These are phyloP conservation scores for Falco peregrinus DNA, from an alignment of 2,797 vertebrate genomes.

Conservation along the genomic window DNA sequence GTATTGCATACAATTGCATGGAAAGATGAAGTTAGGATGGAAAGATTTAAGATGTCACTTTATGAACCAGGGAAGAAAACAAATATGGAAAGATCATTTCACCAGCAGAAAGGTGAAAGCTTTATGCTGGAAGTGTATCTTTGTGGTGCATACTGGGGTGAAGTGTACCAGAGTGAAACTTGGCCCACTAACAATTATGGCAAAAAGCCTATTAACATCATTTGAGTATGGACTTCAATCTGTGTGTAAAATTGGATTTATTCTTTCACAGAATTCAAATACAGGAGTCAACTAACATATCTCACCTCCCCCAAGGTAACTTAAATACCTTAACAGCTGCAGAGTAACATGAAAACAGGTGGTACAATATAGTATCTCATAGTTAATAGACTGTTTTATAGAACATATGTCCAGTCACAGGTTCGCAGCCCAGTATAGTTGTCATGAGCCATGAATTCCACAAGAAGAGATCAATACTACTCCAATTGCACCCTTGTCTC, in stretches of 20 bases:
- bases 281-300: fast-evolving
- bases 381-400: not conserved
- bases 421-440: not conserved
- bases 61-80: not conserved
- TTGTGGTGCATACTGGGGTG: not conserved
- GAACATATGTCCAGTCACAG: not conserved
- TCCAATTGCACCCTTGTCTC: not conserved
- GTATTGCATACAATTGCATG: not conserved
- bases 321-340: not conserved
- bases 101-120: not conserved
- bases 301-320: not conserved
- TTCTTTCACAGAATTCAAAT: not conserved
- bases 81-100: not conserved
- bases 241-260: not conserved
- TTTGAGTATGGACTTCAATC: not conserved
- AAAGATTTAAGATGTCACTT: not conserved
- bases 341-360: slow-evolving; percentile 4
- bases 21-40: not conserved
- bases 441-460: not conserved
- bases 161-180: not conserved
- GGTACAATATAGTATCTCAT: not conserved
- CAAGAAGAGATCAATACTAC: not conserved
- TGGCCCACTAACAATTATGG: not conserved
- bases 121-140: not conserved
- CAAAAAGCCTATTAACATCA: not conserved